Conservation (phyloP, 2,797 vertebrate genomes). For the Okamejei kenojei region DNA sequence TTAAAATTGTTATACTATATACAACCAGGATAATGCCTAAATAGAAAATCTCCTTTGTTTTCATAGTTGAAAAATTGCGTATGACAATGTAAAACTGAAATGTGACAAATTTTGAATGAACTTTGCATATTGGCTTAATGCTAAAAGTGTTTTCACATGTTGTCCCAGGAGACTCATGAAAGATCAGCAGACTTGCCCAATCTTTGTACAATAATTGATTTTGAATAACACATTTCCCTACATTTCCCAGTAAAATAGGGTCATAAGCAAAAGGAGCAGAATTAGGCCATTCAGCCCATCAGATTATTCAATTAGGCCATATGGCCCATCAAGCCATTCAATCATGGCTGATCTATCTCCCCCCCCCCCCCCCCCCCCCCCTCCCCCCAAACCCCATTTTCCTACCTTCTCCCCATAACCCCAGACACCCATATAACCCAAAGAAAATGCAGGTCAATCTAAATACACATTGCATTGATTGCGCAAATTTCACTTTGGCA, state of each 20-base stretch:
- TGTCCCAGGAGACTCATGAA: no score
- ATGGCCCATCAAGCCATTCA: no score
- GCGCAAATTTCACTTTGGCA: not conserved
- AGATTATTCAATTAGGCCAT: no score
- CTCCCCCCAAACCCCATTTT: no score
- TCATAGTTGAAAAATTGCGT: not conserved
- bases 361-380: no score
- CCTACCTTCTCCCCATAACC: no score
- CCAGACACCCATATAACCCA: no score
- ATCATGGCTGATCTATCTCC: no score
- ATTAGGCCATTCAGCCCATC: no score
- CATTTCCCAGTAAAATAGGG: not conserved
- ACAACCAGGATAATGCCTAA: not conserved
- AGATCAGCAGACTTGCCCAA: not conserved
- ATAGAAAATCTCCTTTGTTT: not conserved
- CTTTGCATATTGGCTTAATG: not conserved
- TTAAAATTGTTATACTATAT: not conserved
- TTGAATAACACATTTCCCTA: not conserved
- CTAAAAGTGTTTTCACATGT: not conserved
- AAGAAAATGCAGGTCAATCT: not conserved
- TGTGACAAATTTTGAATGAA: not conserved
- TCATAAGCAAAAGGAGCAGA: no score
- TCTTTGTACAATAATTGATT: not conserved
- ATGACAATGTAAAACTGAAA: not conserved
- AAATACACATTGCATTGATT: not conserved